A percentile compares a stretch with the other conserved stretches of the same genome.
Conservation (phyloP, 2,113 vertebrate species). For the Proterorhinus semilunaris region DNA sequence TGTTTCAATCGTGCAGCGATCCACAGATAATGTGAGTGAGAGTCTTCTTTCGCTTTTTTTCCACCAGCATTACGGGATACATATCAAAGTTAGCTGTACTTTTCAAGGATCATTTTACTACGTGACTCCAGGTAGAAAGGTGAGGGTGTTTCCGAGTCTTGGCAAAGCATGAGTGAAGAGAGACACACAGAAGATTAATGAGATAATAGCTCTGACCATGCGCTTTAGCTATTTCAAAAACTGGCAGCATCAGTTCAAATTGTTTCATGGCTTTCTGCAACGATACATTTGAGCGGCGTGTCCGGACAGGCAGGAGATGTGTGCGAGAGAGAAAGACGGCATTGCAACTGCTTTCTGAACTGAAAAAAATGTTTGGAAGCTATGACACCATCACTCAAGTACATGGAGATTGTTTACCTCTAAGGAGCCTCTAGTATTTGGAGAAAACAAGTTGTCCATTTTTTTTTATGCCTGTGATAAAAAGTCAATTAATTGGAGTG, state of each 20-base stretch:
- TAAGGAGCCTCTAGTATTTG: constrained; percentile 7
- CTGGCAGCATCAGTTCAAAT: constrained; percentile 82
- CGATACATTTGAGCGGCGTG: constrained; percentile 77
- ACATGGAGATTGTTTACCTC: constrained; percentile 63
- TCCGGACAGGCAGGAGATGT: constrained; percentile 58
- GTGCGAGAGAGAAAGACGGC: constrained; percentile 18
- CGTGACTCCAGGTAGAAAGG: constrained; percentile 58
- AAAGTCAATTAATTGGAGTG: not conserved
- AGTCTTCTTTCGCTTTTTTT: constrained; percentile 49
- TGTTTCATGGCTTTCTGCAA: constrained; percentile 81
- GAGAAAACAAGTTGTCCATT: not conserved
- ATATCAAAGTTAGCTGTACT: constrained; percentile 69
- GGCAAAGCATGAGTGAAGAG: constrained; percentile 67
- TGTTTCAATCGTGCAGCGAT: constrained; percentile 36
- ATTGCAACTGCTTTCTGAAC: constrained; percentile 56
- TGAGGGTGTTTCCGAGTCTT: constrained; percentile 74
- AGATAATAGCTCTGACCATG: constrained; percentile 79
- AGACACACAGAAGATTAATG: constrained; percentile 75
- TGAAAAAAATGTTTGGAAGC: constrained; percentile 67
- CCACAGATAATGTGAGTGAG: constrained; percentile 50
- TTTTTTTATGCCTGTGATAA: not conserved
- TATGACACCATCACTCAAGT: constrained; percentile 68
- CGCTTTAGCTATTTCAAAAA: constrained; percentile 78
- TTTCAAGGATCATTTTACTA: constrained; percentile 69
- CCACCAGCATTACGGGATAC: constrained; percentile 61